Conservation (phyloP, 2,888 invertebrate species). For the Tetrapedia diversipes region DNA sequence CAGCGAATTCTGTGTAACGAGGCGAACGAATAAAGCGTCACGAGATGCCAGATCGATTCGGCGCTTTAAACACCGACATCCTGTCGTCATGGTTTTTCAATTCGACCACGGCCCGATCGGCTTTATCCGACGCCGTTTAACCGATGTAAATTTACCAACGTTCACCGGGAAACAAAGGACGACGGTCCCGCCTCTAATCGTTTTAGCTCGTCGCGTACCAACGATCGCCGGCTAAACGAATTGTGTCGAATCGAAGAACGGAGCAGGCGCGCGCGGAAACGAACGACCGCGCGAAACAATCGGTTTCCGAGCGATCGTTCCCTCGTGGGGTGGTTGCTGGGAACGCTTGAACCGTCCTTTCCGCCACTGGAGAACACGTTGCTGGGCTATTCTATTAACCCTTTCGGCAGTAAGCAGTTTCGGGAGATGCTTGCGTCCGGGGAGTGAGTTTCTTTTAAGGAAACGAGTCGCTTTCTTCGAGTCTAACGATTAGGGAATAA, state of each 20-base stretch:
- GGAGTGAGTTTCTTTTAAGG: no score
- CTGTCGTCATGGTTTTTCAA: constrained; percentile 42
- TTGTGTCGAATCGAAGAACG: constrained; percentile 46
- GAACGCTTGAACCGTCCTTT: constrained; percentile 69
- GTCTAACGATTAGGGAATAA: no score
- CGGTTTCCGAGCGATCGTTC: constrained; percentile 47
- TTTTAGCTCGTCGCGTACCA: constrained; percentile 41
- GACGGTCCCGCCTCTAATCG: constrained; percentile 48
- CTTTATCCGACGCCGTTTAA: constrained; percentile 46
- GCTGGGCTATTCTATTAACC: constrained; percentile 72
- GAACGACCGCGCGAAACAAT: constrained; percentile 51
- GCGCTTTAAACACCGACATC: not conserved
- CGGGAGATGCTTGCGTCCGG: no score
- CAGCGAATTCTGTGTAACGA: constrained; percentile 16
- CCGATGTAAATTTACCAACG: constrained; percentile 50
- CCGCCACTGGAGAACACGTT: constrained; percentile 48
- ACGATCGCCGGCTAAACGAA: constrained; percentile 50
- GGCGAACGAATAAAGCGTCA: constrained; percentile 22
- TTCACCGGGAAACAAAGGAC: constrained; percentile 36
- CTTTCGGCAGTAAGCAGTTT: no score
- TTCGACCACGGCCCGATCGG: constrained; percentile 36
- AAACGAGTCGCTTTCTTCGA: no score
- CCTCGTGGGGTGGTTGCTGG: constrained; percentile 50
- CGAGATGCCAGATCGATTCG: constrained; percentile 26
- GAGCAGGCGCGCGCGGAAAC: constrained; percentile 33